These are phyloP conservation scores for Heteropelma amictum DNA, from an alignment of 2,888 invertebrate species.

Conservation along the genomic window DNA sequence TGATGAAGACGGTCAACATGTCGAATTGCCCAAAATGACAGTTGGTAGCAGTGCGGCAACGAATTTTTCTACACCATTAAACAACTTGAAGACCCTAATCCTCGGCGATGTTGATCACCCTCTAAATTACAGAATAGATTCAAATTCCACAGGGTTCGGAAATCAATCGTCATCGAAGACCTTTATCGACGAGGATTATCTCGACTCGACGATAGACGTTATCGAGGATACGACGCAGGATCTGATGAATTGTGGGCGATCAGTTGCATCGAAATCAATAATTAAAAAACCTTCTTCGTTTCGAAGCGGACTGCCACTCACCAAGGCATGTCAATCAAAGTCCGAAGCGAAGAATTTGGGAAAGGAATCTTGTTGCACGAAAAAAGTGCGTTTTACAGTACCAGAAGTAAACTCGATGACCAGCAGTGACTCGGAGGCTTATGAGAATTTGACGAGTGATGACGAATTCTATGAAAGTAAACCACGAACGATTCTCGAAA, in stretches of 20 bases:
- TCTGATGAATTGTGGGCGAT: conserved; percentile 8
- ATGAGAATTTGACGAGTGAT: conserved; percentile 45
- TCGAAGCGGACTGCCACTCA: conserved; percentile 4
- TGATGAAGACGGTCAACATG: conserved; percentile 53
- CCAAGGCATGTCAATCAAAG: conserved; percentile 8
- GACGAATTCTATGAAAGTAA: conserved; percentile 19
- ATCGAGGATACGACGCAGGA: conserved; percentile 22
- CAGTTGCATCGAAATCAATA: conserved; percentile 59
- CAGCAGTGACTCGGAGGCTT: conserved; percentile 59
- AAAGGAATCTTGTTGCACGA: conserved; percentile 21
- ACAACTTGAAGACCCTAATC: conserved; percentile 64
- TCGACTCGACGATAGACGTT: conserved; percentile 16
- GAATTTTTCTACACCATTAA: conserved; percentile 44
- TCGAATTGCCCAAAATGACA: conserved; percentile 63
- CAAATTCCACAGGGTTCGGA: conserved; percentile 13
- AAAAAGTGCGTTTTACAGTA: conserved; percentile 56
- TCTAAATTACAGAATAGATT: conserved; percentile 22
- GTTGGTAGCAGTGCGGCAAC: neutral
- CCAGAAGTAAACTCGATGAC: conserved; percentile 35
- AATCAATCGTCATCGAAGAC: conserved; percentile 18
- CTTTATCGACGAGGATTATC: conserved; percentile 19
- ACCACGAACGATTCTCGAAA: conserved; percentile 59
- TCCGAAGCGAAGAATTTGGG: conserved; percentile 38
- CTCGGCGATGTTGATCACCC: conserved; percentile 53
- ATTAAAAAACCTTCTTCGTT: conserved; percentile 58